Evolutionary conservation across 2,797 vertebrate species (phyloP).

Genomic region (Microhierax caerulescens): DNA sequence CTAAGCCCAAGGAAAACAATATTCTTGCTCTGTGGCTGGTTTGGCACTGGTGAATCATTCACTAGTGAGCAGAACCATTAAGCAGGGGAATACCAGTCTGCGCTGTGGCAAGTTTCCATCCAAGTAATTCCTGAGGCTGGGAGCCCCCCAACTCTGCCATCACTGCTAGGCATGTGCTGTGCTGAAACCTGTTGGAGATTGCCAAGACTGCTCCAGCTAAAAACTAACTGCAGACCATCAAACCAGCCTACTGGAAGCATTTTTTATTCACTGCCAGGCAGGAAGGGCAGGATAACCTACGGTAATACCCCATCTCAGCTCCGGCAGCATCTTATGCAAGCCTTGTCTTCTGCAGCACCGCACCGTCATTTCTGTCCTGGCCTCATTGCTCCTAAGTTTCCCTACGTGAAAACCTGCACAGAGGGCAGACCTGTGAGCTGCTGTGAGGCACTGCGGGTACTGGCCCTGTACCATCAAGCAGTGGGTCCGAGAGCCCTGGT

Average conservation of each 20-base stretch:
- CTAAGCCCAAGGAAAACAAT: neutral
- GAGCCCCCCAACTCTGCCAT: neutral
- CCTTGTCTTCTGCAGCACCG: neutral
- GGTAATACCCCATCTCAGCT: neutral
- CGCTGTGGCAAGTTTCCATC: neutral
- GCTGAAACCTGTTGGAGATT: neutral
- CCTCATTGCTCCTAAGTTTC: neutral
- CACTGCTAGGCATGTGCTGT: neutral
- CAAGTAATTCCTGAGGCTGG: neutral
- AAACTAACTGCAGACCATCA: neutral
- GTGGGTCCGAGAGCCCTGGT: neutral
- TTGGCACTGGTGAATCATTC: neutral
- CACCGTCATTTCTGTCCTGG: neutral
- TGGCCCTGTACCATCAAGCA: neutral
- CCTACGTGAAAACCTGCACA: accelerated
- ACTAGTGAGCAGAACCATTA: neutral
- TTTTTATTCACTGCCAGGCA: neutral
- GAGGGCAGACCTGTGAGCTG: neutral
- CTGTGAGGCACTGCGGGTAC: neutral
- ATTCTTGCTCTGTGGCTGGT: neutral
- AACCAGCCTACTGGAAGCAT: neutral
- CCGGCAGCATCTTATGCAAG: neutral
- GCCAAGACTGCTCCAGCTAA: neutral
- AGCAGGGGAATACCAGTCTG: neutral
- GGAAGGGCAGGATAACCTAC: neutral